Evolutionary conservation across 2,888 invertebrate genomes (phyloP).

Genomic region (Alviniconcha strummeri): DNA sequence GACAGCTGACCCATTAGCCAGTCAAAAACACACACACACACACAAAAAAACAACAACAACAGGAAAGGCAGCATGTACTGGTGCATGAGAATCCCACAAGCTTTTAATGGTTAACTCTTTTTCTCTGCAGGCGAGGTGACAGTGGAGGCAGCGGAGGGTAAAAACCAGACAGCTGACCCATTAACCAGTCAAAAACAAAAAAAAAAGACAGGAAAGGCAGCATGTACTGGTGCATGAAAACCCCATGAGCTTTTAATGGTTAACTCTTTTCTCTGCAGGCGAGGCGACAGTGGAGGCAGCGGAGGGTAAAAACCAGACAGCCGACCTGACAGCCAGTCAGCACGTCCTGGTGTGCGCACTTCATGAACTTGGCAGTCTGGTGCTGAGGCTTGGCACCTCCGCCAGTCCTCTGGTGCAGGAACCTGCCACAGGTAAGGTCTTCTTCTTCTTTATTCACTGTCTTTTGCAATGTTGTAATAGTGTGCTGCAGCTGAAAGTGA

Average conservation of each 20-base stretch:
- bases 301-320: constrained; percentile 56
- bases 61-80: no score
- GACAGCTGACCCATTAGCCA: no score
- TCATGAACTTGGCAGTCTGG: constrained; percentile 93
- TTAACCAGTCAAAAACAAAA: constrained; percentile 69
- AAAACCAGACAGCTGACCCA: constrained; percentile 55
- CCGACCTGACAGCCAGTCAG: constrained; percentile 65
- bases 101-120: no score
- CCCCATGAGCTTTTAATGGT: no score
- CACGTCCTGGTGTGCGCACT: constrained; percentile 85
- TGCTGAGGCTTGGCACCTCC: constrained; percentile 94
- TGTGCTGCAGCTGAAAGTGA: no score
- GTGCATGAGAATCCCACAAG: no score
- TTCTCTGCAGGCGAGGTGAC: constrained; percentile 59
- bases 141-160: constrained; percentile 58
- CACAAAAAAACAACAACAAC: no score
- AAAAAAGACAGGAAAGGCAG: no score
- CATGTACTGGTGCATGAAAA: no score
- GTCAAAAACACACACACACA: no score
- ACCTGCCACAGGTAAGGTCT: constrained; percentile 83
- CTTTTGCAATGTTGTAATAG: no score
- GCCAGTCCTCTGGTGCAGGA: constrained; percentile 93
- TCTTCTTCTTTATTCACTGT: no score
- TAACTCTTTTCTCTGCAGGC: constrained; percentile 51
- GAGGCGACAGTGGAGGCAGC: constrained; percentile 60